Evolutionary conservation across 2,113 vertebrate genomes (phyloP).

Genomic region (Eolophus roseicapilla): DNA sequence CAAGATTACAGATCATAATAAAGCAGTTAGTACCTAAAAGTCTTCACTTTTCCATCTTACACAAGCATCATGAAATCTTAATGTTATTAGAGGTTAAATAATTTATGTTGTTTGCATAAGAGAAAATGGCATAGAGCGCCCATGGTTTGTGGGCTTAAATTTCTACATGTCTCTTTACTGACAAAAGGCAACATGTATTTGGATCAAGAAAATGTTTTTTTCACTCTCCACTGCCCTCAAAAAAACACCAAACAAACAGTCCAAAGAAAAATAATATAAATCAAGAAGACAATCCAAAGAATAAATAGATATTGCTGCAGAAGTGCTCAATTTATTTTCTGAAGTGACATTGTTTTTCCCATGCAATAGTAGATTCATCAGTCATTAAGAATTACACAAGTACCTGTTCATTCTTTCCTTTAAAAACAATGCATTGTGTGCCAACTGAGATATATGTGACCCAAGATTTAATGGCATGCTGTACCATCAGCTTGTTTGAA

Average conservation of each 20-base stretch:
- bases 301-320: background rate
- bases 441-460: conserved; percentile 7
- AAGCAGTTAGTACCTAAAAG: conserved; percentile 29
- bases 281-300: background rate
- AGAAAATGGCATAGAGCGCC: background rate
- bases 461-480: background rate
- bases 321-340: background rate
- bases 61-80: conserved; percentile 43
- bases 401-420: background rate
- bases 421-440: background rate
- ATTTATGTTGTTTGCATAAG: conserved; percentile 30
- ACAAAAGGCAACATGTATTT: background rate
- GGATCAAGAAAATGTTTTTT: background rate
- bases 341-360: background rate
- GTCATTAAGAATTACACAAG: conserved; percentile 32
- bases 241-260: background rate
- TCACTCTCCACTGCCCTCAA: background rate
- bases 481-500: background rate
- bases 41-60: background rate
- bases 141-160: background rate
- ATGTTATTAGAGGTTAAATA: conserved; percentile 55
- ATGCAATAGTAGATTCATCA: background rate
- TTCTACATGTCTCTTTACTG: background rate
- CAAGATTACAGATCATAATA: conserved; percentile 9
- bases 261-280: background rate